Base-by-base conservation (phyloP, 2,113 vertebrate species). In the Elaphurus davidianus region DNA sequence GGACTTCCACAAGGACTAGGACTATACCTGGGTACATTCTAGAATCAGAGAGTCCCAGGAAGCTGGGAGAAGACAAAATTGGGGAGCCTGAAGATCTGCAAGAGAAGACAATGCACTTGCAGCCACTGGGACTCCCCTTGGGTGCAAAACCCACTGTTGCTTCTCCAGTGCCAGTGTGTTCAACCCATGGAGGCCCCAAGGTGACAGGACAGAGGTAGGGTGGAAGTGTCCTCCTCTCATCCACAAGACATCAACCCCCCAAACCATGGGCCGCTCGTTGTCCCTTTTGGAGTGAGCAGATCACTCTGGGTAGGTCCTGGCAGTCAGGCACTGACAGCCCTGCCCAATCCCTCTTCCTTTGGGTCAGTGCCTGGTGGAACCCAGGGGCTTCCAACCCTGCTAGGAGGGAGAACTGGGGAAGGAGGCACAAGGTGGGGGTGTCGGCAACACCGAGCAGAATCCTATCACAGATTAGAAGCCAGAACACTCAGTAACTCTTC, bases 51-150 rank as follows among this genome's bases (percentile, higher is more conserved):
- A 74, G 40, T 3, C 60, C 12, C 4, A n/a, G 28, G 23, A 59
- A 40, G 40, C 36, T 16, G 52, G 54, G 21, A 87, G 81, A 30
- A 54, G 45, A 52, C 4, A 2, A 54, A 16, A 16, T 1, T 16
- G 30, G 59, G 85, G 8, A 33, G 55, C 59, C 27, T 12, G 12
- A 59, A 55, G 50, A 55, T 54, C n/a, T 43, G n/a, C 23, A 12
- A 11, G 3, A 47, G 60, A 59, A 45, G 82, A 19, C 0, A 0
- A 33, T 0, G 3, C 11, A 6, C 3, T 8, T 36, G 0, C 47
- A 81, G 81, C 33, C 54, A 2, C 47, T 0, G 0, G 16, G 57
- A 15, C 2, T 13, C 50, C 62, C 55, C 16, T 30, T 7, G 0
- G 2, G 43, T 28, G 54, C 23, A 62, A 43, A 47, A 25, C 13